phyloP scores from a whole-genome alignment of 2,113 vertebrate genomes.

The Ptyas mucosa region DNA sequence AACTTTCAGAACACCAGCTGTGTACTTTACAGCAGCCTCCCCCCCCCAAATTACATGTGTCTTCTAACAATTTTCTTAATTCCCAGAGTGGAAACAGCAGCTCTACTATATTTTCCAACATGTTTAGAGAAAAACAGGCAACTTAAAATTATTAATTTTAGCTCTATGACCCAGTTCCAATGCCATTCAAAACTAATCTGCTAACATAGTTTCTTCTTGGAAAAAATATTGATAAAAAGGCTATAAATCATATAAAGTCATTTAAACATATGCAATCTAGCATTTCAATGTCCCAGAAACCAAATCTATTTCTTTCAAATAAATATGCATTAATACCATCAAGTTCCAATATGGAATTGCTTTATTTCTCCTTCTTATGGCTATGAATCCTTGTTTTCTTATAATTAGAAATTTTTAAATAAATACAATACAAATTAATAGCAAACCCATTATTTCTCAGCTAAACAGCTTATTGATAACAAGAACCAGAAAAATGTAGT shows the following conservation, averaged over 20 bases:
- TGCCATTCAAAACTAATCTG: background rate
- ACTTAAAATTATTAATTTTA: background rate
- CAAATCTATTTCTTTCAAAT: background rate
- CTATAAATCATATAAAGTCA: background rate
- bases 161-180: background rate
- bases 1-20: background rate
- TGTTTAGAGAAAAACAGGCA: background rate
- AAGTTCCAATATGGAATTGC: background rate
- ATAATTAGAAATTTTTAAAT: background rate
- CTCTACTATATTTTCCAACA: background rate
- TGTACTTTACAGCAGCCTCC: background rate
- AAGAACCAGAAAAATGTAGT: background rate
- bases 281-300: background rate
- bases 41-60: background rate
- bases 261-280: background rate
- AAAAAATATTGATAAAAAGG: background rate
- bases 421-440: background rate
- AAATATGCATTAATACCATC: background rate
- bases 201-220: background rate
- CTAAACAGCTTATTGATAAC: background rate
- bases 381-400: background rate
- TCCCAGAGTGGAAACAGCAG: background rate
- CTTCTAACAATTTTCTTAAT: background rate
- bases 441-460: background rate
- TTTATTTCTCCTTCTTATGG: background rate